phyloP scores from a whole-genome alignment of 2,797 vertebrate species.

The Diplodus puntazzo region DNA sequence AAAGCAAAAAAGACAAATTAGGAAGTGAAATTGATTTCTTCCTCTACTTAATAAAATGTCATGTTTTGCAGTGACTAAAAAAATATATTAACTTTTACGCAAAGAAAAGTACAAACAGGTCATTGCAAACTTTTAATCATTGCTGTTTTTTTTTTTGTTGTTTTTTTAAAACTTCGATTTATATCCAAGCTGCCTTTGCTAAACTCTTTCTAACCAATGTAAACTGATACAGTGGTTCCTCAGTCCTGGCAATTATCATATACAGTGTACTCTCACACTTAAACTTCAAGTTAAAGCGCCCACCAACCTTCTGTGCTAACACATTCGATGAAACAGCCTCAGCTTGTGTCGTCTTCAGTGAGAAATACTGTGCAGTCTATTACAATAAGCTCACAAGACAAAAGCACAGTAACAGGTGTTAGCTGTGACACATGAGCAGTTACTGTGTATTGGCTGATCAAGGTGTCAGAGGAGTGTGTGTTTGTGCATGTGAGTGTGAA shows the following conservation, averaged over 20 bases:
- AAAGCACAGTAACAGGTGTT: slow-evolving; percentile 77
- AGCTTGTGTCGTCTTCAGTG: slow-evolving; percentile 64
- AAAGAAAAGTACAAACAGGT: slow-evolving; percentile 12
- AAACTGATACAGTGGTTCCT: slow-evolving; percentile 56
- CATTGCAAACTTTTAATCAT: slow-evolving; percentile 27
- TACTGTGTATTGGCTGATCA: slow-evolving; percentile 66
- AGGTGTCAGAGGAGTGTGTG: slow-evolving; percentile 63
- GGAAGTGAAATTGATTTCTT: neutral
- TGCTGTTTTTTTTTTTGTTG: neutral
- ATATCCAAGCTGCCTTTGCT: slow-evolving; percentile 23
- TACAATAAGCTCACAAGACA: slow-evolving; percentile 72
- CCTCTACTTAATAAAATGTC: slow-evolving; percentile 13
- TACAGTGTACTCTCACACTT: slow-evolving; percentile 71
- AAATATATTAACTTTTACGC: neutral
- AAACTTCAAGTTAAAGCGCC: slow-evolving; percentile 78
- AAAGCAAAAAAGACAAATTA: neutral
- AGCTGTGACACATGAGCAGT: slow-evolving; percentile 68
- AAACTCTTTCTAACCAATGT: slow-evolving; percentile 22
- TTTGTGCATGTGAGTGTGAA: slow-evolving; percentile 43
- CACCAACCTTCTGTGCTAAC: slow-evolving; percentile 84
- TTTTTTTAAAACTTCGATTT: slow-evolving; percentile 20
- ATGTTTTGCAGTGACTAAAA: slow-evolving; percentile 6
- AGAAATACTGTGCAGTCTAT: slow-evolving; percentile 49
- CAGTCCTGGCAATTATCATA: slow-evolving; percentile 43
- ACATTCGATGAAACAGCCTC: slow-evolving; percentile 67